A percentile compares a stretch with the other conserved stretches of the same genome.
These are phyloP conservation scores for Labroides dimidiatus DNA, from an alignment of 2,797 vertebrate genomes.

Conservation along the genomic window DNA sequence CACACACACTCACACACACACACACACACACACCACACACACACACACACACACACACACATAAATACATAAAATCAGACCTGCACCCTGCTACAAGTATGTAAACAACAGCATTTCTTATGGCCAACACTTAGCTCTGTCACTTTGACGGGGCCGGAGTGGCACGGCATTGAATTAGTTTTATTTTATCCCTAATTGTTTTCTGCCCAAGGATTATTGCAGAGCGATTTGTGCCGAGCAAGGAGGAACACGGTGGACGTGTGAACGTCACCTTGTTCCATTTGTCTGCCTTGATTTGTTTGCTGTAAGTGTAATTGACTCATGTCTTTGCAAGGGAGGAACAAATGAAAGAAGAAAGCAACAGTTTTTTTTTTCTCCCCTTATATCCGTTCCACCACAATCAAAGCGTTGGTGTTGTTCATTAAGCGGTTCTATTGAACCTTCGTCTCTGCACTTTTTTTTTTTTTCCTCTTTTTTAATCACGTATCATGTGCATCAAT, in stretches of 20 bases:
- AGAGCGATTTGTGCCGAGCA: conserved; percentile 66
- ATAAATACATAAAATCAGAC: not conserved
- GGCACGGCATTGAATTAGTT: conserved; percentile 67
- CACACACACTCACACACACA: too few relatives aligned
- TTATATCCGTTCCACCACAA: conserved; percentile 7
- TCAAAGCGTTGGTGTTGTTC: conserved; percentile 12
- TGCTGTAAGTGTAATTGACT: conserved; percentile 75
- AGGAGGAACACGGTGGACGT: conserved; percentile 55
- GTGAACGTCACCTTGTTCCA: conserved; percentile 68
- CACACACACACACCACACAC: too few relatives aligned
- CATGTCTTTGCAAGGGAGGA: conserved; percentile 54
- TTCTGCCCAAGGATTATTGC: conserved; percentile 72
- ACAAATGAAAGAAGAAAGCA: conserved; percentile 54
- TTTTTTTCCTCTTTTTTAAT: not conserved
- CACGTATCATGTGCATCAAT: not conserved
- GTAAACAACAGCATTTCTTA: conserved; percentile 64
- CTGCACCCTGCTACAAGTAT: not conserved
- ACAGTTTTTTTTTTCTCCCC: not conserved
- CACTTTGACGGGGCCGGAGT: conserved; percentile 57
- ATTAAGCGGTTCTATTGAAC: conserved; percentile 3
- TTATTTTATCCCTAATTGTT: conserved; percentile 78
- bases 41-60: not conserved
- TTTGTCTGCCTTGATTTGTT: conserved; percentile 80
- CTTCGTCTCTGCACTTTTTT: conserved; percentile 13
- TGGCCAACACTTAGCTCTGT: conserved; percentile 65